These are phyloP conservation scores for Tachina lurida DNA, from an alignment of 2,888 invertebrate species.

Conservation along the genomic window DNA sequence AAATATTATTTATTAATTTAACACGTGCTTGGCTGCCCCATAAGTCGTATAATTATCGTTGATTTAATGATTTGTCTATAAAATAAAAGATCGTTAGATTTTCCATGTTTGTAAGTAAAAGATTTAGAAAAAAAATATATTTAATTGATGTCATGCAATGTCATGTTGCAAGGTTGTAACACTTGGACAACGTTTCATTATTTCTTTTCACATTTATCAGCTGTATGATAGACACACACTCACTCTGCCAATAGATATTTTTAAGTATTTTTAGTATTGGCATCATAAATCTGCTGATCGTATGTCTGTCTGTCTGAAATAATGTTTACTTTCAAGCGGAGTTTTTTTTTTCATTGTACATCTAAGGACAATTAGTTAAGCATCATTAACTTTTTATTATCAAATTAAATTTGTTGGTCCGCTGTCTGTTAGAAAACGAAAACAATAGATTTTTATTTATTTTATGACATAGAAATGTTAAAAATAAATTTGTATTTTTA, in stretches of 20 bases:
- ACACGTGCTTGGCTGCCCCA: slow-evolving; percentile 57
- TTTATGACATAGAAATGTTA: slow-evolving; percentile 44
- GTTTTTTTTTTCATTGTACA: slow-evolving; percentile 8
- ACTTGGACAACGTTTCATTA: slow-evolving; percentile 45
- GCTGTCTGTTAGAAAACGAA: slow-evolving; percentile 20
- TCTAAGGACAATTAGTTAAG: slow-evolving; percentile 64
- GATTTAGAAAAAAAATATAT: background rate
- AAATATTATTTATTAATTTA: slow-evolving; percentile 40
- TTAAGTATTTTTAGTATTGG: slow-evolving; percentile 33
- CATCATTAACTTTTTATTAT: slow-evolving; percentile 62
- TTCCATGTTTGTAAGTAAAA: background rate
- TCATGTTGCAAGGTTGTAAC: slow-evolving; percentile 63
- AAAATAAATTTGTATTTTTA: slow-evolving; percentile 48
- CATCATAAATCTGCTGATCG: slow-evolving; percentile 8
- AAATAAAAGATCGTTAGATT: background rate
- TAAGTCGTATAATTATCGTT: slow-evolving; percentile 35
- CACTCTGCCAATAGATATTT: slow-evolving; percentile 21
- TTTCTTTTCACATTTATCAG: slow-evolving; percentile 21
- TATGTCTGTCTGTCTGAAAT: background rate
- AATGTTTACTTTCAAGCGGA: slow-evolving; percentile 5
- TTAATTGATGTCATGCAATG: slow-evolving; percentile 58
- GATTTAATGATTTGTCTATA: slow-evolving; percentile 9
- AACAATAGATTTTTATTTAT: slow-evolving; percentile 41
- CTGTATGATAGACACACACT: slow-evolving; percentile 21
- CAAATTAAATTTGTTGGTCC: slow-evolving; percentile 11